These are phyloP conservation scores for Metopia argyrocephala DNA, from an alignment of 2,888 invertebrate genomes.

Conservation along the genomic window DNA sequence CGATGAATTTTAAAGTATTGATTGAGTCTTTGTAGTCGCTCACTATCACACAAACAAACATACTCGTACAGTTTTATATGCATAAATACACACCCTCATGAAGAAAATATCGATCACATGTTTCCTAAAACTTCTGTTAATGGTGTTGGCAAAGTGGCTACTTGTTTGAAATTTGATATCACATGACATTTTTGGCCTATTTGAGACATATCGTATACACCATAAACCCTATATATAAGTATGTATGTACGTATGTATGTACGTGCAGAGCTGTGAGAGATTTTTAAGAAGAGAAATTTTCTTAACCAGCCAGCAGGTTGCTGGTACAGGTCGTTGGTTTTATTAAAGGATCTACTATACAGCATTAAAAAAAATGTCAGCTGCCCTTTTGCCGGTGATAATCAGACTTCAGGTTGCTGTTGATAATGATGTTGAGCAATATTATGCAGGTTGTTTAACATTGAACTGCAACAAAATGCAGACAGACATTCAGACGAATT, in stretches of 20 bases:
- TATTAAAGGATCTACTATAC: background rate
- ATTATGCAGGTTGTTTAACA: slow-evolving; percentile 57
- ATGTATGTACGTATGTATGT: too few species aligned
- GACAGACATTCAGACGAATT: background rate
- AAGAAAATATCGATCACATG: slow-evolving; percentile 60
- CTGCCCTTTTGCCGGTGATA: slow-evolving; percentile 56
- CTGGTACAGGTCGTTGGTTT: background rate
- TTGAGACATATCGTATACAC: slow-evolving; percentile 10
- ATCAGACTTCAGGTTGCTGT: slow-evolving; percentile 18
- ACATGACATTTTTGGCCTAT: slow-evolving; percentile 34
- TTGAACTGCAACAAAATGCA: slow-evolving; percentile 43
- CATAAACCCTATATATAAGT: too few species aligned
- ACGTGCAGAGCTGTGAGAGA: slow-evolving; percentile 36
- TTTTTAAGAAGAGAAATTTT: slow-evolving; percentile 26
- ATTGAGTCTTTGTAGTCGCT: background rate
- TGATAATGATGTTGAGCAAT: slow-evolving; percentile 34
- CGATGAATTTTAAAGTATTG: slow-evolving; percentile 47
- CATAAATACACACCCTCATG: background rate
- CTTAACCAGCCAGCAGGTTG: slow-evolving; percentile 42
- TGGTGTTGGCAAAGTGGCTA: slow-evolving; percentile 61
- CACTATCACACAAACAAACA: background rate
- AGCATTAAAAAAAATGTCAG: slow-evolving; percentile 53
- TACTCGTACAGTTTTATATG: background rate
- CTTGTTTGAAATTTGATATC: slow-evolving; percentile 63
- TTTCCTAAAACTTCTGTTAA: slow-evolving; percentile 43